Percentiles rank a stretch among this genome's conserved stretches.
Conservation (phyloP, 2,888 invertebrate species). For the Lasioglossum lativentre region DNA sequence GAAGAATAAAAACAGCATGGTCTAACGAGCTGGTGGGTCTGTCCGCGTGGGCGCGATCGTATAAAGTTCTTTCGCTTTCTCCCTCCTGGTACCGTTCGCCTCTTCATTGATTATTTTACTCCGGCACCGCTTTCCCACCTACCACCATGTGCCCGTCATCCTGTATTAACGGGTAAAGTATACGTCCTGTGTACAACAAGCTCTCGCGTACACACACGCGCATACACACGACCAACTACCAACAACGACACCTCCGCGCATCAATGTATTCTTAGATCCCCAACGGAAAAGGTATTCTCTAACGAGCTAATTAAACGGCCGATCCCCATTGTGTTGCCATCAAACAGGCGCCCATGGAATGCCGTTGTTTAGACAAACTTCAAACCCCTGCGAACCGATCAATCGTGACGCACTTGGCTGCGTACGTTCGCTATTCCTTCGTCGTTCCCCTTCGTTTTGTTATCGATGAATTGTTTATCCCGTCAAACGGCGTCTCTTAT, state of each 20-base stretch:
- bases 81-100: conserved; percentile 59
- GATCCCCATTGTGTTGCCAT: conserved; percentile 2
- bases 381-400: not conserved
- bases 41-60: conserved; percentile 66
- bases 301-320: conserved; percentile 35
- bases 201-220: not conserved
- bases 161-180: conserved; percentile 47
- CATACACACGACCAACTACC: not conserved
- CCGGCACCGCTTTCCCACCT: conserved; percentile 63
- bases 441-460: not conserved
- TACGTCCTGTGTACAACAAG: conserved; percentile 23
- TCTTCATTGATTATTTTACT: conserved; percentile 75
- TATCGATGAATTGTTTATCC: not conserved
- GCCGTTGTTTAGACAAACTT: not conserved
- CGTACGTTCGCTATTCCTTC: not conserved
- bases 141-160: conserved; percentile 44
- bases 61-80: conserved; percentile 56
- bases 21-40: conserved; percentile 53
- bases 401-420: not conserved
- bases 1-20: conserved; percentile 58
- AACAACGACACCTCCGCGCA: conserved; percentile 3
- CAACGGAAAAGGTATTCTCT: conserved; percentile 14
- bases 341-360: not conserved
- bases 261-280: conserved; percentile 39
- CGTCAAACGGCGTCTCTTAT: not conserved